Percentiles rank a stretch among this genome's conserved stretches.
phyloP scores from a whole-genome alignment of 2,113 vertebrate genomes.

The Tetraodon nigroviridis region DNA sequence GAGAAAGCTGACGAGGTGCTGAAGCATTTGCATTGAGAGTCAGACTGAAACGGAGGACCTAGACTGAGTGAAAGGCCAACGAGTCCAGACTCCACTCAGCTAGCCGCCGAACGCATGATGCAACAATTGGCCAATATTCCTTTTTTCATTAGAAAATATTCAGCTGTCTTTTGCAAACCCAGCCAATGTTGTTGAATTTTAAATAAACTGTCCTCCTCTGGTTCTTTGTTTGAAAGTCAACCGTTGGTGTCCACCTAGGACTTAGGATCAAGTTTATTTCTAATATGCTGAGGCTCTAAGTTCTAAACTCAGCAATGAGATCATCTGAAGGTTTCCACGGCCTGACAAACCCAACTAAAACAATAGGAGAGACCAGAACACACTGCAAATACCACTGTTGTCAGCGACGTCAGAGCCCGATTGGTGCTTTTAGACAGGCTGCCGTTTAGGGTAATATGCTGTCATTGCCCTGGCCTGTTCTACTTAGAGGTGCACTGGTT shows the following conservation, averaged over 20 bases:
- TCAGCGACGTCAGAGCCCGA: conserved; percentile 12
- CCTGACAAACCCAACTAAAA: no score
- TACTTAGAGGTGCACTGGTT: background rate
- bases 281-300: no score
- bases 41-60: background rate
- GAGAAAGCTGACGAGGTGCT: background rate
- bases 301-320: no score
- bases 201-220: background rate
- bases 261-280: no score
- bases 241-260: no score
- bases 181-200: background rate
- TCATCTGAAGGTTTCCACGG: no score
- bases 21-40: background rate
- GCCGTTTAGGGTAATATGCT: no score
- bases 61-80: background rate
- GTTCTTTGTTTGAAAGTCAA: no score
- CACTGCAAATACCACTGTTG: background rate
- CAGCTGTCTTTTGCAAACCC: background rate
- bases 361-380: no score
- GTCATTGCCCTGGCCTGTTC: no score
- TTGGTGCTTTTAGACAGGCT: no score
- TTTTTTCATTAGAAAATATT: background rate
- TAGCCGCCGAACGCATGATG: background rate
- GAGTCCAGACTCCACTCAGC: background rate
- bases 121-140: background rate